Evolutionary conservation across 1,140 invertebrate genomes (phyloP).

Genomic region (Achroia grisella): DNA sequence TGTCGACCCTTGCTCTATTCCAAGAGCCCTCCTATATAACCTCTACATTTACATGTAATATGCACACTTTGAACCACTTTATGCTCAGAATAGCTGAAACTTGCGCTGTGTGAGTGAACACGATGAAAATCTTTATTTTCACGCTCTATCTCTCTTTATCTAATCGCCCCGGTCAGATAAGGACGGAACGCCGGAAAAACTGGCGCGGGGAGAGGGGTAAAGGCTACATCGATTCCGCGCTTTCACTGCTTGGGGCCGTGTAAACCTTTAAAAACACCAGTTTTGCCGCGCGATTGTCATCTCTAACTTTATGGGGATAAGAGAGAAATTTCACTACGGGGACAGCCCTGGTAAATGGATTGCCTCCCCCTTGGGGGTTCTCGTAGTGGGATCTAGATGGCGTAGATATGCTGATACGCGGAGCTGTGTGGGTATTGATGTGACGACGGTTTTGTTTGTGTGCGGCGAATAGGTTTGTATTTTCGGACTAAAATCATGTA

Average conservation of each 20-base stretch:
- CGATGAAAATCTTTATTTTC: slow-evolving; percentile 74
- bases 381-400: slow-evolving; percentile 72
- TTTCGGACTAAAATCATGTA: slow-evolving; percentile 48
- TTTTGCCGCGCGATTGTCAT: slow-evolving; percentile 64
- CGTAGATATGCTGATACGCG: slow-evolving; percentile 69
- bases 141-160: slow-evolving; percentile 73
- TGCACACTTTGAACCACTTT: slow-evolving; percentile 41
- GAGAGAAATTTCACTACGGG: slow-evolving; percentile 44
- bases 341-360: slow-evolving; percentile 63
- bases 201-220: slow-evolving; percentile 67
- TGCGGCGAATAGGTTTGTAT: slow-evolving; percentile 43
- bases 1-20: slow-evolving; percentile 51
- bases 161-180: slow-evolving; percentile 70
- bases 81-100: slow-evolving; percentile 38
- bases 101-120: slow-evolving; percentile 65
- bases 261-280: slow-evolving; percentile 70
- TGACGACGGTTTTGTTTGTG: slow-evolving; percentile 21
- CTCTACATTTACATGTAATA: slow-evolving; percentile 36
- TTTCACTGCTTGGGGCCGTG: slow-evolving; percentile 72
- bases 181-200: slow-evolving; percentile 71
- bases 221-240: slow-evolving; percentile 73
- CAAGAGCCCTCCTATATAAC: slow-evolving; percentile 36
- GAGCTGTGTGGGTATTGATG: slow-evolving; percentile 42
- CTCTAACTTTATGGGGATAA: slow-evolving; percentile 50
- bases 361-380: slow-evolving; percentile 70